Percentiles rank a stretch among this genome's conserved stretches.
phyloP scores from a whole-genome alignment of 2,888 invertebrate species.

The Orthosia cruda region DNA sequence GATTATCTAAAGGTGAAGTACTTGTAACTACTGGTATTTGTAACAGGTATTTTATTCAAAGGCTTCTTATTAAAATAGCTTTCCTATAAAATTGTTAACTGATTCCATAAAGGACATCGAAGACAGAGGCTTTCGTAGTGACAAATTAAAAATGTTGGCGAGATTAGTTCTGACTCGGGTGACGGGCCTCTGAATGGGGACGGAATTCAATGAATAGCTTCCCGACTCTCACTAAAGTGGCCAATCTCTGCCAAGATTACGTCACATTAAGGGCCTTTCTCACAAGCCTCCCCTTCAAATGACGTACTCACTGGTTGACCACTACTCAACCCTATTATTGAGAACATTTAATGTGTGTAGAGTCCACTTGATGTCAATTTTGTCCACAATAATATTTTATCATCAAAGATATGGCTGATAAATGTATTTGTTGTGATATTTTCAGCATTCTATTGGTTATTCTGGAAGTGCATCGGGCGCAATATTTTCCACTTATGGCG shows the following conservation, averaged over 20 bases:
- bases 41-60: slow-evolving; percentile 20
- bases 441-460: slow-evolving; percentile 47
- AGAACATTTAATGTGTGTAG: slow-evolving; percentile 51
- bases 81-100: slow-evolving; percentile 35
- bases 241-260: slow-evolving; percentile 81
- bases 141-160: slow-evolving; percentile 74
- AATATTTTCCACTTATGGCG: slow-evolving; percentile 65
- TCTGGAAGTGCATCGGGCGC: slow-evolving; percentile 60
- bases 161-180: slow-evolving; percentile 78
- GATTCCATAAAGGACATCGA: slow-evolving; percentile 46
- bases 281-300: slow-evolving; percentile 65
- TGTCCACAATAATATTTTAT: slow-evolving; percentile 43
- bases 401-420: slow-evolving; percentile 33
- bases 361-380: slow-evolving; percentile 47
- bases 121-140: slow-evolving; percentile 65
- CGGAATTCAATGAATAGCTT: slow-evolving; percentile 81
- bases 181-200: slow-evolving; percentile 78
- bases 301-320: slow-evolving; percentile 66
- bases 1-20: slow-evolving; percentile 17
- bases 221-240: slow-evolving; percentile 76
- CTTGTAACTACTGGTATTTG: not conserved
- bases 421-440: slow-evolving; percentile 39
- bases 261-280: slow-evolving; percentile 75
- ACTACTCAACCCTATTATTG: slow-evolving; percentile 66
- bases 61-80: slow-evolving; percentile 13